Percentiles rank a stretch among this genome's conserved stretches.
These are phyloP conservation scores for Volucella inanis DNA, from an alignment of 2,888 invertebrate species.

Conservation along the genomic window DNA sequence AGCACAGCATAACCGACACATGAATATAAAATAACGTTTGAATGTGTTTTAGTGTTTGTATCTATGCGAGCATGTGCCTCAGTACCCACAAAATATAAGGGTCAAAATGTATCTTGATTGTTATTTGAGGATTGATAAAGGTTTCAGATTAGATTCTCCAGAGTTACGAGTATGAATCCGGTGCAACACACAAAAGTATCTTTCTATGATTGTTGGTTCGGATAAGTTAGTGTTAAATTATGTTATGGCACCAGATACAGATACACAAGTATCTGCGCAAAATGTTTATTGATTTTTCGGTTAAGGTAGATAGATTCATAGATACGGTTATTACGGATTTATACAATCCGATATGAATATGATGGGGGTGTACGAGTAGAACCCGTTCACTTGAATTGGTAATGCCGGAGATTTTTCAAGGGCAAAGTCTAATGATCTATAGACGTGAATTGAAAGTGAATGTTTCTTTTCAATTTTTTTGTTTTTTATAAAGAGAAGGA, in stretches of 20 bases:
- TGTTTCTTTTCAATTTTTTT: background rate
- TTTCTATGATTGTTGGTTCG: slow-evolving; percentile 1
- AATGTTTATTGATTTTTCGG: slow-evolving; percentile 34
- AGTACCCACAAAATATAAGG: slow-evolving; percentile 52
- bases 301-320: background rate
- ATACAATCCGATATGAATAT: background rate
- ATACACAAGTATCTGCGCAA: background rate
- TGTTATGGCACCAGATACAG: slow-evolving; percentile 26
- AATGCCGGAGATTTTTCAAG: slow-evolving; percentile 24
- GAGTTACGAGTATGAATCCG: slow-evolving; percentile 22
- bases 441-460: slow-evolving; percentile 38
- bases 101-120: slow-evolving; percentile 58
- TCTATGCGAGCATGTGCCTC: background rate
- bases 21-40: slow-evolving; percentile 1
- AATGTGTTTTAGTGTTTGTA: background rate
- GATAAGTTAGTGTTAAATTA: slow-evolving; percentile 32
- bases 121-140: slow-evolving; percentile 58
- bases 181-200: slow-evolving; percentile 14
- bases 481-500: background rate
- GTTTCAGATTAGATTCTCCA: slow-evolving; percentile 21
- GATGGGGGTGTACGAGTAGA: slow-evolving; percentile 23
- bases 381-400: slow-evolving; percentile 23
- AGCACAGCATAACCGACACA: background rate
- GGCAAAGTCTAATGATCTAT: slow-evolving; percentile 28
- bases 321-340: slow-evolving; percentile 10